Percentiles rank a stretch among this genome's conserved stretches.
Evolutionary conservation across 1,140 invertebrate genomes (phyloP).

Genomic region (Saccostrea glomerata): DNA sequence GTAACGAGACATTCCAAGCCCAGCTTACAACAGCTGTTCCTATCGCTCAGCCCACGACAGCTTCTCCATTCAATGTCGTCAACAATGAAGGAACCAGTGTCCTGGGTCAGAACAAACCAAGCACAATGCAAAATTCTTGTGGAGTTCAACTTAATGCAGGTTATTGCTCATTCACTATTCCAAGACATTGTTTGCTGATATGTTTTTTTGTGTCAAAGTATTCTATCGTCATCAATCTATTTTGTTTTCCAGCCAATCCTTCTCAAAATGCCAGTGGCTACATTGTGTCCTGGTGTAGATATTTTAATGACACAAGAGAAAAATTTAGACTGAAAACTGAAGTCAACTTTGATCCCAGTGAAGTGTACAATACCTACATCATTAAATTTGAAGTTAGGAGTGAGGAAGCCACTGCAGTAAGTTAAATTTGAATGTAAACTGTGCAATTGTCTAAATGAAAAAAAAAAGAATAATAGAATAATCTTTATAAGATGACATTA

Average conservation of each 20-base stretch:
- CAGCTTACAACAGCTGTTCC: conserved; percentile 29
- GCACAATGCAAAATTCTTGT: conserved; percentile 48
- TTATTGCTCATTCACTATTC: neutral
- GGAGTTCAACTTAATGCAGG: conserved; percentile 61
- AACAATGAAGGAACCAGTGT: neutral
- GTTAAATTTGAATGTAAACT: neutral
- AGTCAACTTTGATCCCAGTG: conserved; percentile 58
- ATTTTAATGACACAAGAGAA: conserved; percentile 48
- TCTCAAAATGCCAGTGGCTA: neutral
- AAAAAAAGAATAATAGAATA: too few relatives aligned
- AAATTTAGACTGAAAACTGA: conserved; percentile 46
- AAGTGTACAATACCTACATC: conserved; percentile 53
- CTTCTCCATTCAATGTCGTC: neutral
- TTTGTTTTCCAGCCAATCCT: neutral
- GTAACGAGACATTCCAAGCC: neutral
- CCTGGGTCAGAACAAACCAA: neutral
- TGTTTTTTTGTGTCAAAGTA: neutral
- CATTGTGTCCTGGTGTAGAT: conserved; percentile 58
- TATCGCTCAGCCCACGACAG: neutral
- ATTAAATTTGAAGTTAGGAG: conserved; percentile 50
- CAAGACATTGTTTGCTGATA: neutral
- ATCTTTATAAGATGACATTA: too few relatives aligned
- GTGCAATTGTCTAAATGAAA: too few relatives aligned
- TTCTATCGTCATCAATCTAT: neutral
- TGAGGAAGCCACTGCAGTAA: conserved; percentile 57